Percentiles rank a stretch among this genome's conserved stretches.
phyloP scores from a whole-genome alignment of 2,888 invertebrate species.

The Drosophila yooni region DNA sequence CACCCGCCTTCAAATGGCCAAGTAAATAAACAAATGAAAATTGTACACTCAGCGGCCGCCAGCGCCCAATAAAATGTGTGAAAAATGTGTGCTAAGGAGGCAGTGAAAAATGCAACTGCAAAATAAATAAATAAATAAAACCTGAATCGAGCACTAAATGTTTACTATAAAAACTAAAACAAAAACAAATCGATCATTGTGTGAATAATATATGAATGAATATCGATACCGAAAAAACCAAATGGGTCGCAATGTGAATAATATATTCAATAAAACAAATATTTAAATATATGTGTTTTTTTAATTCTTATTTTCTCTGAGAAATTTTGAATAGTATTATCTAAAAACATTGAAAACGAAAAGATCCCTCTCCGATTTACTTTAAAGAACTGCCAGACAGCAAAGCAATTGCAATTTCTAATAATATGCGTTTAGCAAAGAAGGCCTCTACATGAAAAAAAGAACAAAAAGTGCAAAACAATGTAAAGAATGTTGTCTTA shows the following conservation, averaged over 20 bases:
- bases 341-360: neutral
- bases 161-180: constrained; percentile 49
- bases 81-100: constrained; percentile 62
- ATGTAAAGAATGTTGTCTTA: constrained; percentile 25
- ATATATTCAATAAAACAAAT: neutral
- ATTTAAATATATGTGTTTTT: neutral
- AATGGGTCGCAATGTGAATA: neutral
- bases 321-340: neutral
- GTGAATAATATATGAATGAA: constrained; percentile 22
- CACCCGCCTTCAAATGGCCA: constrained; percentile 70
- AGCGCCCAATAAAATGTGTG: constrained; percentile 74
- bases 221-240: neutral
- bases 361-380: neutral
- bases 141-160: constrained; percentile 28
- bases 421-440: neutral
- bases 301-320: neutral
- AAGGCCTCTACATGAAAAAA: neutral
- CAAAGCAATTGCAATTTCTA: neutral
- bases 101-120: constrained; percentile 66
- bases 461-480: constrained; percentile 11
- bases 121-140: constrained; percentile 68
- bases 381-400: neutral
- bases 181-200: constrained; percentile 72
- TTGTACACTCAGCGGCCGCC: constrained; percentile 70
- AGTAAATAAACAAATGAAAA: constrained; percentile 76